Evolutionary conservation across 2,888 invertebrate species (phyloP), one percentile per base, ranked within the genome.

Genomic region (Agrochola circellaris): DNA sequence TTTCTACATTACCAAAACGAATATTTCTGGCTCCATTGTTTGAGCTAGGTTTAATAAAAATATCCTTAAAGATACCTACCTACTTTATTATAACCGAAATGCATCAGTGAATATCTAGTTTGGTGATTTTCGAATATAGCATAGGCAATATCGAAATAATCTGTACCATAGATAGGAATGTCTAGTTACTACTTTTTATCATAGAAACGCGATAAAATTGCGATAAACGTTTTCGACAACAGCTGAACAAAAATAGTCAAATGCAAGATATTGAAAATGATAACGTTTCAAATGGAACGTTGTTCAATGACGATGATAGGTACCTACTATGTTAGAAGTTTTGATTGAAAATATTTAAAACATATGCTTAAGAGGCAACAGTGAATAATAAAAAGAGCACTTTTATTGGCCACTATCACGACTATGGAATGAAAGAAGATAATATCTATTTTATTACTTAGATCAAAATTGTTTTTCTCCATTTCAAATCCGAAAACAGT

Each of bases 171-270:
- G 85, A 84, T 89, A 86, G 73, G 83, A 86, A 88, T 85, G 20
- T 77, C 81, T 82, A 81, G 81, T 75, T 48, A 85, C 79, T 67
- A 77, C 60, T 74, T 73, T 70, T 85, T 90, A 90, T 90, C 90
- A 84, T 88, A 90, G 88, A 81, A 79, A 85, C 83, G 84, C 73
- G 90, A 91, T 90, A 91, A 88, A 73, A 85, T 51, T 54, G 72
- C 76, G 86, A 88, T 89, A 89, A 88, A 81, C 3, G 69, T 78
- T 77, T 81, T 81, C 77, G 77, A 81, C 73, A 72, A 80, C 64
- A 68, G 62, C 67, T 75, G 65, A 73, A 73, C 74, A 30, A 73
- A 76, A 83, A 76, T 81, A 71, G 73, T 77, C 73, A 72, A 88
- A 87, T 79, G 82, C 82, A 81, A 78, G 85, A 80, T 79, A 79